A percentile compares a stretch with the other conserved stretches of the same genome.
These are phyloP conservation scores for Schlechtendalia chinensis DNA, from an alignment of 1,140 invertebrate species.

Conservation along the genomic window DNA sequence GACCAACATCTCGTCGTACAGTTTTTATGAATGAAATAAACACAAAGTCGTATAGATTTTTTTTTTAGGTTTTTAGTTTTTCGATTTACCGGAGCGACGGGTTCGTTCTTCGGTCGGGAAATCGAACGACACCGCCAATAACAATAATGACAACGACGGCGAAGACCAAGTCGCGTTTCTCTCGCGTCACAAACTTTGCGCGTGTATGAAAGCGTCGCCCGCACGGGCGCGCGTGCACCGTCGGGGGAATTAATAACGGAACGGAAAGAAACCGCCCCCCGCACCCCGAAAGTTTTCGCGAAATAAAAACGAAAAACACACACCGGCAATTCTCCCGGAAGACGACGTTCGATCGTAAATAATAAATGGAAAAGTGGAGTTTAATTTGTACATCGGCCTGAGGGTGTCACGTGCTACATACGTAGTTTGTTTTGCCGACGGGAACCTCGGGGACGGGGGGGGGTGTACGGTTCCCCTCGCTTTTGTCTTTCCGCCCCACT, in stretches of 20 bases:
- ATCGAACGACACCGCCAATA: not conserved
- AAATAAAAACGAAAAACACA: not conserved
- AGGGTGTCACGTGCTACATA: conserved; percentile 47
- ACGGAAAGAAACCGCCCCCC: not conserved
- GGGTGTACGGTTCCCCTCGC: not conserved
- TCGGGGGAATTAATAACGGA: conserved; percentile 36
- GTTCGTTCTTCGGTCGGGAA: too few species aligned
- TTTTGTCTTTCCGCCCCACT: conserved; percentile 40
- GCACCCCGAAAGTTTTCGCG: not conserved
- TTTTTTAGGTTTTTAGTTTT: too few species aligned
- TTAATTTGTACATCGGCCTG: conserved; percentile 47
- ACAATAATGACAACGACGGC: too few species aligned
- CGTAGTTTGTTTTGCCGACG: not conserved
- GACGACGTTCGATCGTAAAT: conserved; percentile 44
- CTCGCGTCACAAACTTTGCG: conserved; percentile 8
- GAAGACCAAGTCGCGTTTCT: not conserved
- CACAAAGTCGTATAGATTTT: too few species aligned
- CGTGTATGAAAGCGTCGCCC: not conserved
- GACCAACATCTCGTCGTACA: too few species aligned
- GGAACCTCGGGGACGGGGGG: too few species aligned
- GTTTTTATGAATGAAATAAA: too few species aligned
- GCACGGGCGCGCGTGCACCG: not conserved
- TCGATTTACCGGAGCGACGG: too few species aligned
- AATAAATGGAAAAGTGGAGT: conserved; percentile 47
- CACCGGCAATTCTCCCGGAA: not conserved